Evolutionary conservation across 2,888 invertebrate genomes (phyloP), one percentile per base, ranked within the genome.

Genomic region (Hoplodrina blanda): DNA sequence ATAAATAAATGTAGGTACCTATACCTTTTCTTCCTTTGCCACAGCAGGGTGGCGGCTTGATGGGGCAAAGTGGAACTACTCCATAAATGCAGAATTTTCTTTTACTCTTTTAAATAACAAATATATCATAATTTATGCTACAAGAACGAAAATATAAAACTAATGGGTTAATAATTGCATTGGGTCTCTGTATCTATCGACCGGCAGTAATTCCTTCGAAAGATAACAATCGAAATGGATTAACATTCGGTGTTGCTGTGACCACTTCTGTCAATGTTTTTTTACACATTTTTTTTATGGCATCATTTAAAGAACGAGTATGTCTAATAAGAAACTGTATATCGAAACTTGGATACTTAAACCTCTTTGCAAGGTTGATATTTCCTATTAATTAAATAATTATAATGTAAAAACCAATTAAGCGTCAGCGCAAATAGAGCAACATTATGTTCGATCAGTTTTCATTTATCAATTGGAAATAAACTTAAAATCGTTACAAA

Each of bases 111-210:
- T 55, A 65, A 66, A 63, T 37, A 44, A 15, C 62, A 13, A 0
- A 7, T 15, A 7, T 15, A 5, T 15, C 11, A 37, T 66, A 67
- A 52, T 63, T n/a, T 67, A 67, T 41, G 25, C 30, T 33, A 20
- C 10, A 30, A 50, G 4, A 61, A 46, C 19, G 19, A 44, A 70
- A 56, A 25, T n/a, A 46, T 60, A 25, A n/a, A 62, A 13, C 50
- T 87, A 84, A 89, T 88, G 85, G 78, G 54, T 81, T 76, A 76
- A 85, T 88, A 87, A 88, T 89, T 85, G 79, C 81, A 85, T 73
- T 70, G 69, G 69, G 79, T 68, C 85, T 80, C 77, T 77, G 65
- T 85, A 82, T 80, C 73, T 70, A 78, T 64, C 63, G 44, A 61
- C 44, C 60, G 62, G 56, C 69, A 65, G 70, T 77, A 79, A 81